These are phyloP conservation scores for Drosophila pandora DNA, from an alignment of 1,140 invertebrate species.

Conservation along the genomic window DNA sequence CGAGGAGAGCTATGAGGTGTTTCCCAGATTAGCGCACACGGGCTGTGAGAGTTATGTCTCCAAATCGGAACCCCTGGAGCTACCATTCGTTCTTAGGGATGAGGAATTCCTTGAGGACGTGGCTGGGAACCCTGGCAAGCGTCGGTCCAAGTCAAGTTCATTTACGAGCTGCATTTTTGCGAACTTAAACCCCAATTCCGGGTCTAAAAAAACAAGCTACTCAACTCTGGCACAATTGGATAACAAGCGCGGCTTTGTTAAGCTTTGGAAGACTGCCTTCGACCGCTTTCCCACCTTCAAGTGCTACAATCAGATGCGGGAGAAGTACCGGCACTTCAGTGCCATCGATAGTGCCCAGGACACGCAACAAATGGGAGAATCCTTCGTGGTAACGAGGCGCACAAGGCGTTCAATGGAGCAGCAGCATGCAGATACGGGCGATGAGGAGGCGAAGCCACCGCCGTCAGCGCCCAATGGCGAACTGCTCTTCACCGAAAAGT, in stretches of 20 bases:
- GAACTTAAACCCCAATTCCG: conserved; percentile 22
- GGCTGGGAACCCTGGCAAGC: neutral
- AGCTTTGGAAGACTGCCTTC: conserved; percentile 73
- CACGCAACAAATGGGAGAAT: conserved; percentile 74
- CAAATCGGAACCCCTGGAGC: neutral
- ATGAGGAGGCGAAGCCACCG: conserved; percentile 62
- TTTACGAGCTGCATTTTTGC: conserved; percentile 40
- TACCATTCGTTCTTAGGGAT: conserved; percentile 27
- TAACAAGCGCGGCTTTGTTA: conserved; percentile 72
- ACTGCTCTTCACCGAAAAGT: conserved; percentile 89
- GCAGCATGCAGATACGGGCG: conserved; percentile 3
- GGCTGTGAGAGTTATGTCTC: conserved; percentile 18
- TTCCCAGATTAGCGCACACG: conserved; percentile 85
- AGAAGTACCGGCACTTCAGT: conserved; percentile 75
- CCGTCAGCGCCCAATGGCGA: conserved; percentile 72
- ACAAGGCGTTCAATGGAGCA: conserved; percentile 58
- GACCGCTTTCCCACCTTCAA: conserved; percentile 81
- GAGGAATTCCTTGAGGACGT: neutral
- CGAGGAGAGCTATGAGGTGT: conserved; percentile 83
- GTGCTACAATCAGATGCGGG: conserved; percentile 82
- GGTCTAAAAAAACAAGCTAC: neutral
- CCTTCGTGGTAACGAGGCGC: conserved; percentile 76
- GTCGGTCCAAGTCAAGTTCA: conserved; percentile 29
- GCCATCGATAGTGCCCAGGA: conserved; percentile 66
- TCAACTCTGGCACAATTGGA: conserved; percentile 52